Base-by-base conservation (phyloP, 2,797 vertebrate species). In the Hoplostethus atlanticus region DNA sequence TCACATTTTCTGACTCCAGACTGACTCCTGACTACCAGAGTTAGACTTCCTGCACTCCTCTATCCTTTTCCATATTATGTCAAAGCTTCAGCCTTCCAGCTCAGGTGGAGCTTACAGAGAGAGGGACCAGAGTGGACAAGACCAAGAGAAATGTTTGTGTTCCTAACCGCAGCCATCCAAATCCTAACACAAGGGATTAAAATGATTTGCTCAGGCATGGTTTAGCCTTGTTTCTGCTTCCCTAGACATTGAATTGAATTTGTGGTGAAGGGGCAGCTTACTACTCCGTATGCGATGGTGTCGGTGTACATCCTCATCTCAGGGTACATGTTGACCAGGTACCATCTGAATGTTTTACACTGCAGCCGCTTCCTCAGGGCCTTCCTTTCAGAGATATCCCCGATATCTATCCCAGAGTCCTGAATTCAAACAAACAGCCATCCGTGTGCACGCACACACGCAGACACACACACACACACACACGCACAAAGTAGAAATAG, bases 281-380 rank as follows among this genome's bases (percentile, higher is more conserved):
- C 98, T 90, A 97, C 93, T 67, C 98, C 98, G 0, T 99, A 99
- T 73, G 97, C 97, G 0, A 97, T 86, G 50, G 95, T 99, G 83
- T 99, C 97, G 0, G 96, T 96, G 85, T 99, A 99, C 96, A 97
- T 98, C 86, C 97, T 96, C 98, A 99, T 99, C 90, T 99, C 97
- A 0, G 98, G 96, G 86, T 99, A 99, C 78, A 99, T 96, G 17
- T 96, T 99, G 91, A 98, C 97, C 82, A 99, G 95, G 77, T 99
- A 99, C 98, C 98, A 99, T 12, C 97, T 94, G 79, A 99, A 99
- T 4, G 97, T 98, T 93, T 98, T 99, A 89, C 98, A 99, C 81
- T 97, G 96, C 50, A 99, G 95, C 81, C 95, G 95, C 61, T 98
- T 99, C 90, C 98, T 95, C 80, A 99, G 89, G 31, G 97, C 97